Evolutionary conservation across 2,797 vertebrate genomes (phyloP), one percentile per base, ranked within the genome.

Genomic region (Platalea minor): DNA sequence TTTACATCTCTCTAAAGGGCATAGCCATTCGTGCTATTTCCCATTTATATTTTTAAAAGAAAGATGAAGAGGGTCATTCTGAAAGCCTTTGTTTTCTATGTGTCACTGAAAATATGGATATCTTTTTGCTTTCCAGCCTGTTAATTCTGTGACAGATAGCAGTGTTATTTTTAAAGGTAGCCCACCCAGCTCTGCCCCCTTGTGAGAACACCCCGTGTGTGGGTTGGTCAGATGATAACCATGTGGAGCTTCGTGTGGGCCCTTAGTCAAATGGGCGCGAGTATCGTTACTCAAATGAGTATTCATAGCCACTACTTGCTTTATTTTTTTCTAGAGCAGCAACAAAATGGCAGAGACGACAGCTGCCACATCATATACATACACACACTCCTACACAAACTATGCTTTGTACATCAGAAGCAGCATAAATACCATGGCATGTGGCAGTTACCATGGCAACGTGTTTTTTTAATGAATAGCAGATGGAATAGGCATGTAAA

Each of bases 261-360:
- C 95, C 80, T 97, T 96, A 97, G 92, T 98, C 97, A 98, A 98
- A 97, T 63, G 91, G 96, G 95, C n/a, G 89, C 90, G 88, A 97
- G 98, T 96, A 96, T 92, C 96, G 68, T 96, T 97, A 97, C 95
- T 97, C 96, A 98, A 98, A 98, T 97, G 98, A 98, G 97, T 98
- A 98, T 98, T 98, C 97, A 97, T 97, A 98, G 97, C 95, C 97
- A 98, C 97, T 97, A 98, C 96, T 98, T 97, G 97, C 95, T 98
- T 98, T 91, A 94, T 93, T 96, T 98, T 96, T 97, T 97, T 97
- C 95, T 97, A 95, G 96, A 97, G 95, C 96, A 97, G 97, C 97
- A 98, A 98, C 98, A 98, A 98, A 98, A 98, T 98, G 98, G 98
- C 98, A 98, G 98, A 97, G 98, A 98, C 95, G 97, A 98, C 98